Base-by-base conservation (phyloP, 2,888 invertebrate species). In the Electrophaes corylata region DNA sequence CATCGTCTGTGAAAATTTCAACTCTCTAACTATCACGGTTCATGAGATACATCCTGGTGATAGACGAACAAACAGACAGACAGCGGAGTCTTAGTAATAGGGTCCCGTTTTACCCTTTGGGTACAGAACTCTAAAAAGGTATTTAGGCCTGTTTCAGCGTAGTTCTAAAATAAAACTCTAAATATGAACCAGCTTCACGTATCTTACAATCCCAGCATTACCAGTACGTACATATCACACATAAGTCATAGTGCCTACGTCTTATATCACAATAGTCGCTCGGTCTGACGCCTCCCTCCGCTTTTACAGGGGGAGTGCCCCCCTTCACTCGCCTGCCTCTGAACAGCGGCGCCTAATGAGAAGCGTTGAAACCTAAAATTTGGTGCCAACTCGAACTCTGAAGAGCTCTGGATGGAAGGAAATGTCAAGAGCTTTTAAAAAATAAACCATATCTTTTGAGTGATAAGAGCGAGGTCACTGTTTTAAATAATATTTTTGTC, bases 311-410 rank as follows among this genome's bases (percentile, higher is more conserved):
- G 37, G 37, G 14, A 12, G 4, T 67, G 46, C 62, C 66, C 65
- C 60, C 55, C 59, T 44, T 52, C 46, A 8, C 45, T 48, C 54
- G 59, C 57, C 57, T 64, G 56, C 70, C 70, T 70, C 66, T 73
- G 76, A 83, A n/a, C n/a, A n/a, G 73, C 81, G 77, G 73, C 76
- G 79, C 76, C 84, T 90, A 90, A 90, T 88, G 88, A 89, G 88
- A 87, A 87, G 81, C 88, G 86, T 84, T 81, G 85, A 80, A 81
- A 88, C 80, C 88, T 87, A 84, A 90, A 90, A 90, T 90, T 89
- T 84, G 85, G 88, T 86, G 86, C 89, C 88, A 88, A 87, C 88
- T 90, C 89, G 83, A 88, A 88, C 86, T 85, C 79, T 81, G 75
- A 79, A 88, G 84, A 82, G 79, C 81, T 77, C 81, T 84, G 78